phyloP scores from a whole-genome alignment of 2,113 vertebrate genomes.

The Alethe castanea region DNA sequence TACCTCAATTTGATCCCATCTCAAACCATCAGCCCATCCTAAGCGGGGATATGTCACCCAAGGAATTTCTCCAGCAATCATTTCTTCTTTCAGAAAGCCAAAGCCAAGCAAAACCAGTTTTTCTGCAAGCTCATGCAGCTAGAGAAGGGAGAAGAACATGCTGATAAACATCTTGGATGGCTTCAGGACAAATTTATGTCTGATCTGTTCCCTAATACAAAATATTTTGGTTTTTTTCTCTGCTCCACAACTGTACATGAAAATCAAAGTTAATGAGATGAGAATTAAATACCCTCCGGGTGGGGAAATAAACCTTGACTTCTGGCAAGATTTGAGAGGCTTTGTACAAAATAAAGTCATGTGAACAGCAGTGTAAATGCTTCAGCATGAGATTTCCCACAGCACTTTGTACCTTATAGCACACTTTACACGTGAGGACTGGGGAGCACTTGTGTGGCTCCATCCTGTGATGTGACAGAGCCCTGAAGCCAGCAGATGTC shows the following conservation, averaged over 20 bases:
- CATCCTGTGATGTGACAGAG: not conserved
- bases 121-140: slow-evolving; percentile 24
- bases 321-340: slow-evolving; percentile 31
- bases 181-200: slow-evolving; percentile 12
- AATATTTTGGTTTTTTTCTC: slow-evolving; percentile 2
- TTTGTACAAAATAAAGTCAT: not conserved
- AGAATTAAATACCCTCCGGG: slow-evolving; percentile 19
- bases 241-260: not conserved
- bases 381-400: slow-evolving; percentile 26
- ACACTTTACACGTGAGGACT: accelerated
- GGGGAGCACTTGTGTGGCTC: not conserved
- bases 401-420: not conserved
- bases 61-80: not conserved
- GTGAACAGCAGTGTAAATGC: not conserved
- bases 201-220: slow-evolving; percentile 7
- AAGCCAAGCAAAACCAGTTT: slow-evolving; percentile 17
- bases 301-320: slow-evolving; percentile 48
- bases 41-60: not conserved
- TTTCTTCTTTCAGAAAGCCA: not conserved
- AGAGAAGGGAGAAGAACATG: not conserved
- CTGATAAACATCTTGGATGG: slow-evolving; percentile 46
- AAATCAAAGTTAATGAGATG: slow-evolving; percentile 25
- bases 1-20: not conserved
- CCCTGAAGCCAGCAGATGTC: not conserved
- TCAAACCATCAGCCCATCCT: not conserved